Percentiles rank a stretch among this genome's conserved stretches.
These are phyloP conservation scores for Microhierax caerulescens DNA, from an alignment of 2,797 vertebrate genomes.

Conservation along the genomic window DNA sequence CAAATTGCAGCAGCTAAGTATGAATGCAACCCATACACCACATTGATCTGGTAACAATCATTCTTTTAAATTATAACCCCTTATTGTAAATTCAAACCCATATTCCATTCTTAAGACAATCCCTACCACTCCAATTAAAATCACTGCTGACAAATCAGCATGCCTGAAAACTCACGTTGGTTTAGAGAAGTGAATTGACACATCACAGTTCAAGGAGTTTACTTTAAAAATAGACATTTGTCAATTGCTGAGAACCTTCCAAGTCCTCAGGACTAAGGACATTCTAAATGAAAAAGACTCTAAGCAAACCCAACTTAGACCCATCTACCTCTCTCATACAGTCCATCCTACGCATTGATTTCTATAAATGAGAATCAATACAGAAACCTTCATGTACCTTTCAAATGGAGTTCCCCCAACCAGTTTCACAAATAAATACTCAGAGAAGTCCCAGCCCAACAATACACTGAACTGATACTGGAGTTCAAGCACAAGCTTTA, in stretches of 20 bases:
- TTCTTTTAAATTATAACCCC: background rate
- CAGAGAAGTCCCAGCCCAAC: background rate
- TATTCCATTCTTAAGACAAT: background rate
- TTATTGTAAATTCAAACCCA: background rate
- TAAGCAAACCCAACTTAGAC: background rate
- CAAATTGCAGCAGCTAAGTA: background rate
- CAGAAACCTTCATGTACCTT: background rate
- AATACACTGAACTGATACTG: background rate
- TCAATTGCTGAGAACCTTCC: background rate
- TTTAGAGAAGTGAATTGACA: background rate
- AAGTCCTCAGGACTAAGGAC: background rate
- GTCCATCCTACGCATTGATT: background rate
- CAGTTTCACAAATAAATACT: background rate
- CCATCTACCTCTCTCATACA: background rate
- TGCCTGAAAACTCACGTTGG: background rate
- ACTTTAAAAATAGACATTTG: background rate
- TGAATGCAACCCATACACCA: background rate
- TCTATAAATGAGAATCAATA: background rate
- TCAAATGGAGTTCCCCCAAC: background rate
- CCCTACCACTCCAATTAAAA: background rate
- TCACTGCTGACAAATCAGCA: background rate
- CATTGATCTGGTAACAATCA: background rate
- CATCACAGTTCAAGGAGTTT: background rate
- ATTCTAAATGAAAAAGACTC: background rate
- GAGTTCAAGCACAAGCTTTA: background rate